These are phyloP conservation scores for Catharus ustulatus DNA, from an alignment of 2,797 vertebrate genomes.

Conservation along the genomic window DNA sequence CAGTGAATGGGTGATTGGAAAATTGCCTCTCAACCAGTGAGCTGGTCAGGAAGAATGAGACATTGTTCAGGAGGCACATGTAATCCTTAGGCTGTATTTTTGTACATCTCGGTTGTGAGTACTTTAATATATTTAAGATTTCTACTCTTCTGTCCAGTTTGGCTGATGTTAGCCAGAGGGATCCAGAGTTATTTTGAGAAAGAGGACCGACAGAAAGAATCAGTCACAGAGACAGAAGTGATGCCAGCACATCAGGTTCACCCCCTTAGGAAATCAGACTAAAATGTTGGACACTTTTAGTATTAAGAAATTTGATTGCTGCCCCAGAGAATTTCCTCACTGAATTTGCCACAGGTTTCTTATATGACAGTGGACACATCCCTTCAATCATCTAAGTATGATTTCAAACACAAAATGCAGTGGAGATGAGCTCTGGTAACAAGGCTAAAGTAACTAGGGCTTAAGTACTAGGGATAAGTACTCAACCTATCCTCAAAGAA, in stretches of 20 bases:
- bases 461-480: not conserved
- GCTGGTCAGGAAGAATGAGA: not conserved
- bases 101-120: not conserved
- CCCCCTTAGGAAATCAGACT: conserved; percentile 38
- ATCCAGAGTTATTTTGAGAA: not conserved
- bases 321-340: not conserved
- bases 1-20: not conserved
- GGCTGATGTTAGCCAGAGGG: not conserved
- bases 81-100: not conserved
- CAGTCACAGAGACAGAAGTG: not conserved
- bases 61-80: not conserved
- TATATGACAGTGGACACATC: not conserved
- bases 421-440: not conserved
- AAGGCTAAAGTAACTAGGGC: not conserved
- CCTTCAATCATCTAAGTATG: not conserved
- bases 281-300: not conserved
- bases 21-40: not conserved
- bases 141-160: not conserved
- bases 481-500: not conserved
- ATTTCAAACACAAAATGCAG: not conserved
- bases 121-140: not conserved
- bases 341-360: not conserved
- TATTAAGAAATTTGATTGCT: not conserved
- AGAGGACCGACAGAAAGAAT: not conserved
- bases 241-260: not conserved